Evolutionary conservation across 2,888 invertebrate genomes (phyloP).

Genomic region (Lamellibrachia columna): DNA sequence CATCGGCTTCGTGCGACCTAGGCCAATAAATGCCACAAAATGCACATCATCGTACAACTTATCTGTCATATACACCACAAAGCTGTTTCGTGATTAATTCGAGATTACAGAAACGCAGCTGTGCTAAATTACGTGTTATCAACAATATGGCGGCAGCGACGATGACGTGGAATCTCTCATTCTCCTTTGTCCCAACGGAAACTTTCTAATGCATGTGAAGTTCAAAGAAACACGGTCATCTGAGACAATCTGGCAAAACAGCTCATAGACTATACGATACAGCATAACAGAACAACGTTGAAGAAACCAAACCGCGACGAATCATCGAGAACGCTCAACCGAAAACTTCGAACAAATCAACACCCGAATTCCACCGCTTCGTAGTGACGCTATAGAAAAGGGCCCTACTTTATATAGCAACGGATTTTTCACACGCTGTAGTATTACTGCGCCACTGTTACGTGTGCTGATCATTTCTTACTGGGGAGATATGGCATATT

Average conservation of each 20-base stretch:
- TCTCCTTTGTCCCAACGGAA: neutral
- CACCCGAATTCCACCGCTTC: neutral
- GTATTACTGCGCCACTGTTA: neutral
- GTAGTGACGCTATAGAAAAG: neutral
- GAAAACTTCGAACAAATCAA: neutral
- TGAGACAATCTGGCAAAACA: neutral
- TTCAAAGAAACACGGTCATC: conserved; percentile 1
- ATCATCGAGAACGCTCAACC: neutral
- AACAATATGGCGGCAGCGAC: neutral
- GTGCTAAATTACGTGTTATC: neutral
- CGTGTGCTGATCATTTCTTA: neutral
- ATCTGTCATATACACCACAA: neutral
- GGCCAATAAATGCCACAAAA: conserved; percentile 16
- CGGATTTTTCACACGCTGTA: neutral
- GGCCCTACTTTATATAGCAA: neutral
- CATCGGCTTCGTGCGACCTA: neutral
- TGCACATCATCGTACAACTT: neutral
- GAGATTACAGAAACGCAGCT: neutral
- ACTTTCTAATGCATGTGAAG: conserved; percentile 16
- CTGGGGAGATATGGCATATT: neutral
- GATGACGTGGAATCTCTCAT: neutral
- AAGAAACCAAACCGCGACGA: conserved; percentile 5
- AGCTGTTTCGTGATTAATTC: conserved; percentile 10
- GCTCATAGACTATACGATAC: neutral
- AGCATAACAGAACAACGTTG: neutral